Percentiles rank a stretch among this genome's conserved stretches.
phyloP scores from a whole-genome alignment of 2,888 invertebrate species.

The Philereme vetulata region DNA sequence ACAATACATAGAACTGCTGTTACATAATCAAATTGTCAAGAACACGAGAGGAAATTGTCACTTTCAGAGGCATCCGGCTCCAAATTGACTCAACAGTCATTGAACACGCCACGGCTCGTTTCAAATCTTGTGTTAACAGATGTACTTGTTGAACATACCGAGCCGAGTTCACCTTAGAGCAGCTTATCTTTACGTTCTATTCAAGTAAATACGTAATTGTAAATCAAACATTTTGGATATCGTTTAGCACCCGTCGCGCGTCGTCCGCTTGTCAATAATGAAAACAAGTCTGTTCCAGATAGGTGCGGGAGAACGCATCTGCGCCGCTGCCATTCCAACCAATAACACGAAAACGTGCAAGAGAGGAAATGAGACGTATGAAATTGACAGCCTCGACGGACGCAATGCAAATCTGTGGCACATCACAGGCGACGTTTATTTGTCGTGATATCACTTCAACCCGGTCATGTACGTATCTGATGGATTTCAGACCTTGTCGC shows the following conservation, averaged over 20 bases:
- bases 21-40: conserved; percentile 40
- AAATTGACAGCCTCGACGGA: conserved; percentile 66
- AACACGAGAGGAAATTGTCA: conserved; percentile 63
- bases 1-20: conserved; percentile 22
- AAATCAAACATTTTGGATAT: too few species aligned
- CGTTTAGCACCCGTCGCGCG: too few species aligned
- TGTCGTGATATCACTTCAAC: conserved; percentile 59
- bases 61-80: conserved; percentile 62
- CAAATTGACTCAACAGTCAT: conserved; percentile 60
- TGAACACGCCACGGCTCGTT: conserved; percentile 48
- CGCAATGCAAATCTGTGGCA: conserved; percentile 74
- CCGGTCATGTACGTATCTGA: conserved; percentile 45
- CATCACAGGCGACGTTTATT: conserved; percentile 60
- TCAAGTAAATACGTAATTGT: too few species aligned
- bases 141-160: conserved; percentile 14
- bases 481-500: conserved; percentile 59
- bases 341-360: conserved; percentile 57
- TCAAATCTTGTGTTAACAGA: conserved; percentile 31
- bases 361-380: conserved; percentile 64
- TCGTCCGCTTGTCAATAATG: conserved; percentile 17
- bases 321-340: conserved; percentile 56
- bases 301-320: conserved; percentile 43
- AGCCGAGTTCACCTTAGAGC: not conserved
- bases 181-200: conserved; percentile 1
- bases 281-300: conserved; percentile 44